Base-by-base conservation (phyloP, 2,888 invertebrate genomes). In the Heliconius aoede region DNA sequence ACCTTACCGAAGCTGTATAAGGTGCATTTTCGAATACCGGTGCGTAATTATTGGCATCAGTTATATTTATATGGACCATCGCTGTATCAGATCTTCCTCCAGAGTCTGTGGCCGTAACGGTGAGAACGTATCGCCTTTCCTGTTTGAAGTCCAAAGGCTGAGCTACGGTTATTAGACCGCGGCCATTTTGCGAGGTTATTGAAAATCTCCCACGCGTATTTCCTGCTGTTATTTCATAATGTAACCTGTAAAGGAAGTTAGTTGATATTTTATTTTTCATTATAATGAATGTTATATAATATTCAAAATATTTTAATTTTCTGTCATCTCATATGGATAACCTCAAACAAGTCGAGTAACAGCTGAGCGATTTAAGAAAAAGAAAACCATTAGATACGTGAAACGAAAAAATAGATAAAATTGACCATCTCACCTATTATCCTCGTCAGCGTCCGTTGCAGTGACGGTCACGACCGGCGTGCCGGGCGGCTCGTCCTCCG, bases 1-100 rank as follows among this genome's bases (percentile, higher is more conserved):
- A 74, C 55, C 94, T 93, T 86, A 95, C 97, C 74, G 97, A 97
- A 3, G 98, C 97, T 1, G 97, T 96, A 86, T 99, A 99, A 0
- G 99, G 99, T 0, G 98, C 98, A 86, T 98, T 98, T 87, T 98
- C 98, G 86, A 99, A 99, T 1, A 97, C 97, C 0, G 99, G 99
- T 0, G 98, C 96, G 87, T 97, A 98, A 85, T 99, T 98, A 89
- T 99, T 99, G 0, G 99, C 98, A 90, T 99, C 99, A 0, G 98
- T 97, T 0, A 99, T 96, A 86, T 98, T 98, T 5, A 99, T 97
- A 85, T 98, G 97, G 21, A 99, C 97, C 73, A 97, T 97, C 0
- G 98, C 97, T 0, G 97, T 97, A 84, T 99, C 99, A 3, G 96
- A 97, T 68, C 98, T 94, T 0, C 98, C 98, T 0, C 98, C 98